Evolutionary conservation across 2,888 invertebrate genomes (phyloP).

Genomic region (Hirtodrosophila alboralis): DNA sequence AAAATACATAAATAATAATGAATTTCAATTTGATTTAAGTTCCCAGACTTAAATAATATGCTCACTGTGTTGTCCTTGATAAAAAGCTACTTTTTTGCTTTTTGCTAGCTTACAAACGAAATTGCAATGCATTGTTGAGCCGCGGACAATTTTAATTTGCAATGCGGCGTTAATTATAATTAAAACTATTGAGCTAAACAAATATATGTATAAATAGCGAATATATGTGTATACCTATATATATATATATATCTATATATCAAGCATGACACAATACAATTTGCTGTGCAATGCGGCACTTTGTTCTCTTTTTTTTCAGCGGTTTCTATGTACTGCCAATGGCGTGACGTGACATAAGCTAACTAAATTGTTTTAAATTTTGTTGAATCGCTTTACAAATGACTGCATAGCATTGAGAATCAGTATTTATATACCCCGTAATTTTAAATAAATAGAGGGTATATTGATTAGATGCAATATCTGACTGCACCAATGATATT

Average conservation of each 20-base stretch:
- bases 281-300: conserved; percentile 58
- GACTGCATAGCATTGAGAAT: conserved; percentile 52
- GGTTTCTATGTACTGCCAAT: conserved; percentile 10
- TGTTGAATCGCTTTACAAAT: conserved; percentile 64
- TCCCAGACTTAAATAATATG: neutral
- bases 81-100: conserved; percentile 1
- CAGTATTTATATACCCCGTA: too few relatives aligned
- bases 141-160: conserved; percentile 58
- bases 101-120: conserved; percentile 9
- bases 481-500: too few relatives aligned
- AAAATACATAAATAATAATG: too few relatives aligned
- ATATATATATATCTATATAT: conserved; percentile 23
- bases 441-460: too few relatives aligned
- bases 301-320: conserved; percentile 47
- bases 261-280: conserved; percentile 71
- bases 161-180: conserved; percentile 75
- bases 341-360: conserved; percentile 65
- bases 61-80: conserved; percentile 22
- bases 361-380: conserved; percentile 77
- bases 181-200: conserved; percentile 72
- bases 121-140: conserved; percentile 16
- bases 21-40: too few relatives aligned
- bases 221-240: conserved; percentile 7
- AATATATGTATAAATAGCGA: conserved; percentile 42
- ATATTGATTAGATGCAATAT: too few relatives aligned